Conservation (phyloP, 1,140 invertebrate genomes). For the Hyphantria cunea region DNA sequence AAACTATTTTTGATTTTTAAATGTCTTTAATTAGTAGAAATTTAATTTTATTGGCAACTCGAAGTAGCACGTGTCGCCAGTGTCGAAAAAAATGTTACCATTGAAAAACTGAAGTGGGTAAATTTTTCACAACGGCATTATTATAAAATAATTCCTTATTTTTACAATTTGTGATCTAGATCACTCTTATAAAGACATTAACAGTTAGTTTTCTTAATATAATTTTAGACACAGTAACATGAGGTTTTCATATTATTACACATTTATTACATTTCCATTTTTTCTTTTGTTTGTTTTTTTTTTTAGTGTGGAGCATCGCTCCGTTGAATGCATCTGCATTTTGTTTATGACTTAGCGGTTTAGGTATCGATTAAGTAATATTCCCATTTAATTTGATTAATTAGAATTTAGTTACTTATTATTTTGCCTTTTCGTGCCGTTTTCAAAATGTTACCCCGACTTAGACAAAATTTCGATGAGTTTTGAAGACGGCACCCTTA, state of each 20-base stretch:
- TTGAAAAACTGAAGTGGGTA: slow-evolving; percentile 7
- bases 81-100: slow-evolving; percentile 15
- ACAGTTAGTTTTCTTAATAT: slow-evolving; percentile 71
- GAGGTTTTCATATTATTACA: slow-evolving; percentile 61
- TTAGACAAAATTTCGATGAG: slow-evolving; percentile 28
- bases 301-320: slow-evolving; percentile 38
- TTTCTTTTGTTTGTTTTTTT: slow-evolving; percentile 49
- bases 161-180: slow-evolving; percentile 73
- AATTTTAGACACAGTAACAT: slow-evolving; percentile 73
- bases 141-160: slow-evolving; percentile 68
- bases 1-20: too few relatives aligned
- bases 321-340: slow-evolving; percentile 42
- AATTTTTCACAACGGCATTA: slow-evolving; percentile 55
- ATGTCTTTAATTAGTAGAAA: too few relatives aligned
- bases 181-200: slow-evolving; percentile 80
- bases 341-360: slow-evolving; percentile 51
- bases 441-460: slow-evolving; percentile 46
- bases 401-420: slow-evolving; percentile 58
- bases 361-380: slow-evolving; percentile 71
- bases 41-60: too few relatives aligned
- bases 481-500: slow-evolving; percentile 58
- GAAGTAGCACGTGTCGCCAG: too few relatives aligned
- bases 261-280: slow-evolving; percentile 70
- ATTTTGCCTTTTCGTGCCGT: slow-evolving; percentile 57
- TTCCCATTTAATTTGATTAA: slow-evolving; percentile 65